Evolutionary conservation across 1,140 invertebrate species (phyloP).

Genomic region (Bombus terrestris): DNA sequence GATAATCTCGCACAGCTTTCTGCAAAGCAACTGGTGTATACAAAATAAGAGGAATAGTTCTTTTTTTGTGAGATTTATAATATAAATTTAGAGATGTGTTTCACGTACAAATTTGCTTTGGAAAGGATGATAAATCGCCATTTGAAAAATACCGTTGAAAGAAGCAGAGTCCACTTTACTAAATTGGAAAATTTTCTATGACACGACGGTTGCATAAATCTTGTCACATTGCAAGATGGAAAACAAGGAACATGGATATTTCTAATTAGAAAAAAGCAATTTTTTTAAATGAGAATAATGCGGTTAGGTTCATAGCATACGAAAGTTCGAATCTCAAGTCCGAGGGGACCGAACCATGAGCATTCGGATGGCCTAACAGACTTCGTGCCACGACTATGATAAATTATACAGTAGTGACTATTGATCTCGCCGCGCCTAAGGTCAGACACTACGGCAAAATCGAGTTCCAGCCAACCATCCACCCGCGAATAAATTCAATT

Average conservation of each 20-base stretch:
- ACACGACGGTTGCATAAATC: not conserved
- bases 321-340: not conserved
- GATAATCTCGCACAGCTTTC: no score
- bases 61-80: not conserved
- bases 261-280: not conserved
- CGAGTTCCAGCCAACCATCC: conserved; percentile 58
- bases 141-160: not conserved
- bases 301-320: not conserved
- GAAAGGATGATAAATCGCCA: not conserved
- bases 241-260: not conserved
- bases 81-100: not conserved
- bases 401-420: conserved; percentile 78
- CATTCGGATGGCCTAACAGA: conserved; percentile 32
- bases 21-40: no score
- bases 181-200: not conserved
- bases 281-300: not conserved
- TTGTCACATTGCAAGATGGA: not conserved
- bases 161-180: not conserved
- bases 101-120: not conserved
- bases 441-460: conserved; percentile 75
- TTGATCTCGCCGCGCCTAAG: conserved; percentile 76
- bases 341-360: not conserved
- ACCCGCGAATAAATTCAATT: conserved; percentile 69
- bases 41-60: not conserved
- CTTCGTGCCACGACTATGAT: conserved; percentile 73